Evolutionary conservation across 53 echinoderm and acorn worm genomes (phyloP).

Genomic region (Echinarachnius parma): DNA sequence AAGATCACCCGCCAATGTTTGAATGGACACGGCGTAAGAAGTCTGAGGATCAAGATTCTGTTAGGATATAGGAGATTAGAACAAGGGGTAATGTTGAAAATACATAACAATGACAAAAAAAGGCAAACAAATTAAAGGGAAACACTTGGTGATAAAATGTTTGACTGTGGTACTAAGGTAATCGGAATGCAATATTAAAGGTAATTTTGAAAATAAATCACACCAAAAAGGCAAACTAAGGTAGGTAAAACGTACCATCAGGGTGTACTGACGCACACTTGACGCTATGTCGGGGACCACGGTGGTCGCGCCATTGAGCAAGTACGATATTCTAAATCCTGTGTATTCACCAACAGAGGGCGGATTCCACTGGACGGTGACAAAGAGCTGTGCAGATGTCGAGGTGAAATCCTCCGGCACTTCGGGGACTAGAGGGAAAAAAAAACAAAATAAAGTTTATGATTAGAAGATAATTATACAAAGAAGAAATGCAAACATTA

Average conservation of each 20-base stretch:
- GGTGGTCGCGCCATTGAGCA: background rate
- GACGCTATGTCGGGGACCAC: constrained; percentile 9
- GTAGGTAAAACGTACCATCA: constrained; percentile 1
- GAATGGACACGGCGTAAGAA: constrained; percentile 29
- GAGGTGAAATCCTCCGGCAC: constrained; percentile 1
- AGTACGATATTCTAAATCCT: constrained; percentile 43
- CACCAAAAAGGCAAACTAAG: too few species aligned
- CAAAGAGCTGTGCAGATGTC: background rate
- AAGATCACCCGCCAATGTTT: constrained; percentile 32
- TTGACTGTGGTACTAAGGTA: too few species aligned
- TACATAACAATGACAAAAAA: too few species aligned
- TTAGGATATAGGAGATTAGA: background rate
- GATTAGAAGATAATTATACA: too few species aligned
- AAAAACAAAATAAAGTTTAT: too few species aligned
- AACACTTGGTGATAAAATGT: too few species aligned
- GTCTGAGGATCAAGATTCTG: constrained; percentile 46
- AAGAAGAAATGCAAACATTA: too few species aligned
- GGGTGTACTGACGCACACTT: constrained; percentile 3
- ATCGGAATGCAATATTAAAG: too few species aligned
- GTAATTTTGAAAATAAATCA: too few species aligned
- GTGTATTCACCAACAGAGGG: background rate
- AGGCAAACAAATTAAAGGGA: too few species aligned
- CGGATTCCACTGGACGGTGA: constrained; percentile 19
- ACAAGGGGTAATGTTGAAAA: background rate
- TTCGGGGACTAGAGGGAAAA: constrained; percentile 25